Conservation (phyloP, 2,888 invertebrate genomes). For the Atethmia centrago region DNA sequence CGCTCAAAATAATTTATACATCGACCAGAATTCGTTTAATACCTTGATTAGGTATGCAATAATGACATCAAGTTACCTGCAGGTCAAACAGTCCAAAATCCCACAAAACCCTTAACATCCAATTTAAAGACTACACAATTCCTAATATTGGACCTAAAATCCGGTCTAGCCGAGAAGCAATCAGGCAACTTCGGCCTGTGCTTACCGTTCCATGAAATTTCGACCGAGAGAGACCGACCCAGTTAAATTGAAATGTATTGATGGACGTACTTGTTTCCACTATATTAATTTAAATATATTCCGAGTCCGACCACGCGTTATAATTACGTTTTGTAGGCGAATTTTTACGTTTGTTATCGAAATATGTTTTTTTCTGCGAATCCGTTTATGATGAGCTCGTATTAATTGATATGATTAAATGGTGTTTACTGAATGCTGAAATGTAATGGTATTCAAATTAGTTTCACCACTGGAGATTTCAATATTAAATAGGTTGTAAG, state of each 20-base stretch:
- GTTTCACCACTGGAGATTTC: neutral
- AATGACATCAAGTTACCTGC: neutral
- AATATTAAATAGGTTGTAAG: neutral
- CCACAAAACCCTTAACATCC: neutral
- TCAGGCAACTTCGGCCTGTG: constrained; percentile 71
- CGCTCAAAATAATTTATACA: neutral
- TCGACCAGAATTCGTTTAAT: neutral
- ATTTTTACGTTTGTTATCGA: constrained; percentile 29
- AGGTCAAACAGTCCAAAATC: neutral
- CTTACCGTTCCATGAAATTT: constrained; percentile 74
- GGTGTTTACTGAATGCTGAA: constrained; percentile 4
- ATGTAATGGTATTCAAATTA: constrained; percentile 3
- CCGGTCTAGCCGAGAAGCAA: constrained; percentile 64
- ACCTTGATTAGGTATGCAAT: neutral
- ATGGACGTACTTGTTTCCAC: constrained; percentile 58
- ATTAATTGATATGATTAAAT: constrained; percentile 19
- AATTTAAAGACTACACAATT: constrained; percentile 21
- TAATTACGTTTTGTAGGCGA: constrained; percentile 45
- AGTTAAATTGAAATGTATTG: constrained; percentile 67
- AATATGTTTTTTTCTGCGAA: constrained; percentile 14
- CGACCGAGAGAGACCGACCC: constrained; percentile 62
- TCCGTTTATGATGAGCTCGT: constrained; percentile 1
- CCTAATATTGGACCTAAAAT: constrained; percentile 29
- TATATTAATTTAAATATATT: constrained; percentile 59
- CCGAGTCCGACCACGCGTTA: constrained; percentile 10